Evolutionary conservation across 2,888 invertebrate species (phyloP).

Genomic region (Meloe dianella): DNA sequence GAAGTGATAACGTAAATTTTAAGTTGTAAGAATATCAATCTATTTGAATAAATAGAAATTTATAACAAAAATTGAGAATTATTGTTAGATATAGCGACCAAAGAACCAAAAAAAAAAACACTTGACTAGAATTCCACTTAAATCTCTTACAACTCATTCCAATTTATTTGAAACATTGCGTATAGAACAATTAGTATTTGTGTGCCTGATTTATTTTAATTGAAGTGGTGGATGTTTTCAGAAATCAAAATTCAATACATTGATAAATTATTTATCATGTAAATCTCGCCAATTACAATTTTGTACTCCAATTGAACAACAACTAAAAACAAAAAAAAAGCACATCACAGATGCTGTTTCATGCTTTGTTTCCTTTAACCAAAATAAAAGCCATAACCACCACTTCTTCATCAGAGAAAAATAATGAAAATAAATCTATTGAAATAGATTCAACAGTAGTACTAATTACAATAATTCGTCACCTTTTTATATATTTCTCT

Average conservation of each 20-base stretch:
- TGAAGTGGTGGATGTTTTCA: background rate
- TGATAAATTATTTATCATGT: too few species aligned
- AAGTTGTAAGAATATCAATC: too few species aligned
- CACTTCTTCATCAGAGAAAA: constrained; percentile 12
- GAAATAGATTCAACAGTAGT: constrained; percentile 35
- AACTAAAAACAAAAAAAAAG: background rate
- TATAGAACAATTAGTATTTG: constrained; percentile 35
- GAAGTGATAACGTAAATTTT: background rate
- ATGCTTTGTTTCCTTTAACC: background rate
- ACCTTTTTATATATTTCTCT: constrained; percentile 10
- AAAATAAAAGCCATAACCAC: constrained; percentile 7
- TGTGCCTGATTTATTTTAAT: constrained; percentile 34
- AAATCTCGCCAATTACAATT: constrained; percentile 5
- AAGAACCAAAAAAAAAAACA: background rate
- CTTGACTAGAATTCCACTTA: constrained; percentile 40
- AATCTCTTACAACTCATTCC: background rate
- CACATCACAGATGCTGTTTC: constrained; percentile 19
- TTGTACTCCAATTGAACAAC: constrained; percentile 17
- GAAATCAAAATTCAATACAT: background rate
- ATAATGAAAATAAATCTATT: background rate
- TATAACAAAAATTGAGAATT: too few species aligned
- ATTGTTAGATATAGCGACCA: too few species aligned
- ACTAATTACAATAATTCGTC: constrained; percentile 24
- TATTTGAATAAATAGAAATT: too few species aligned
- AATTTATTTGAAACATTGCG: constrained; percentile 27